Percentiles rank a stretch among this genome's conserved stretches.
Evolutionary conservation across 2,888 invertebrate species (phyloP).

Genomic region (Hanleya hanleyi): DNA sequence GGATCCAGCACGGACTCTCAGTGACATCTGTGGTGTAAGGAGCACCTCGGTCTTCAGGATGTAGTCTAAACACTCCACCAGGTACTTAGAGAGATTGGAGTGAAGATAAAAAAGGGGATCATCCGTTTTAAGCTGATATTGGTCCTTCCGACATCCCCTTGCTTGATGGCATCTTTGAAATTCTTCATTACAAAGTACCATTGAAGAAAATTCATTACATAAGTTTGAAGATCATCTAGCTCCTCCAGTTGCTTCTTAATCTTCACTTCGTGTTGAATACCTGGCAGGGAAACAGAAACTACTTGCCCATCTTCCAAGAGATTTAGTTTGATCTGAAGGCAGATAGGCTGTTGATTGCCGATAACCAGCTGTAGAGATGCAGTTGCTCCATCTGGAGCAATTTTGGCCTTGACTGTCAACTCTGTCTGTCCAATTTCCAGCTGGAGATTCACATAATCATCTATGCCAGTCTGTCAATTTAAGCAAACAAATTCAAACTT

Average conservation of each 20-base stretch:
- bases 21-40: slow-evolving; percentile 18
- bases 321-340: not conserved
- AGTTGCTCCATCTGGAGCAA: no score
- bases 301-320: not conserved
- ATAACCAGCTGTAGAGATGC: not conserved
- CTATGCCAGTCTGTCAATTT: no score
- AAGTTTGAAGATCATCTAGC: slow-evolving; percentile 16
- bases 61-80: slow-evolving; percentile 26
- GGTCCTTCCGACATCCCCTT: slow-evolving; percentile 16
- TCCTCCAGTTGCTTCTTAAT: slow-evolving; percentile 10
- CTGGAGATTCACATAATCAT: no score
- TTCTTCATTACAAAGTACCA: slow-evolving; percentile 8
- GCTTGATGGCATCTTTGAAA: slow-evolving; percentile 16
- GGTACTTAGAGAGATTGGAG: slow-evolving; percentile 25
- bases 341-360: not conserved
- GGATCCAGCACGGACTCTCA: slow-evolving; percentile 17
- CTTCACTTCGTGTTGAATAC: not conserved
- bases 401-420: no score
- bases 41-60: slow-evolving; percentile 25
- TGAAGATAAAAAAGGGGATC: slow-evolving; percentile 19
- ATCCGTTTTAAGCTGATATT: slow-evolving; percentile 20
- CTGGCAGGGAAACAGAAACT: not conserved
- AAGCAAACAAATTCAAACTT: no score
- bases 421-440: no score
- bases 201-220: slow-evolving; percentile 6